Evolutionary conservation across 30 jellyfish, hydroid and myxozoan genomes (phyloP).

Genomic region (Pseudorhiza aurosa): DNA sequence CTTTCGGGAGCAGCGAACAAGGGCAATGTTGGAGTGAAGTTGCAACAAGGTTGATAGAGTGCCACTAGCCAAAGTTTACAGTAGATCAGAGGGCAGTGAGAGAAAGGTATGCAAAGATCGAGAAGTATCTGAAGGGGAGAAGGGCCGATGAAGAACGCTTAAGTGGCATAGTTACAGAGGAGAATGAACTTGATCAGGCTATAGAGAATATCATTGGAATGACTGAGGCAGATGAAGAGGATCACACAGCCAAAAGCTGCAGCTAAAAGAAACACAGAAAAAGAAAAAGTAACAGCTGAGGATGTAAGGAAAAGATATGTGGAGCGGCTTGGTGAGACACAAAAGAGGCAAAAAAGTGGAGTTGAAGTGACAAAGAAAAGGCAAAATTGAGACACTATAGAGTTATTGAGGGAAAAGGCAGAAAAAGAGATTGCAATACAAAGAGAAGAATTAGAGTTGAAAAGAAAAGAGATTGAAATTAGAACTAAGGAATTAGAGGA

Average conservation of each 20-base stretch:
- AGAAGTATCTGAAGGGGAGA: not conserved
- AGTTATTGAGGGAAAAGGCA: constrained; percentile 10
- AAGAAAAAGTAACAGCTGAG: constrained; percentile 17
- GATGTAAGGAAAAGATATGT: constrained; percentile 19
- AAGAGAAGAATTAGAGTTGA: constrained; percentile 4
- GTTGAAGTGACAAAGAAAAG: not conserved
- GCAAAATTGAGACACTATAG: not conserved
- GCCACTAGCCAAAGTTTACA: not conserved
- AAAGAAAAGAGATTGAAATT: no score
- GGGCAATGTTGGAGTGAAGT: constrained; percentile 23
- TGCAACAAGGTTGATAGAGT: not conserved
- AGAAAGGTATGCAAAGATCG: not conserved
- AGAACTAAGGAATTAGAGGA: no score
- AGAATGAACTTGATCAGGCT: not conserved
- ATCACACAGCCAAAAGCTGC: not conserved
- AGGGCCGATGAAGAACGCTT: not conserved
- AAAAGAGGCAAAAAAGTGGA: no score
- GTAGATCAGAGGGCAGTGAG: constrained; percentile 28
- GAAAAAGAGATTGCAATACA: not conserved
- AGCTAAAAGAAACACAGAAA: not conserved
- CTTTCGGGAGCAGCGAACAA: constrained; percentile 20
- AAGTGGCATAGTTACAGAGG: not conserved
- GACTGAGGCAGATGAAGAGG: constrained; percentile 8
- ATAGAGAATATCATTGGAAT: not conserved
- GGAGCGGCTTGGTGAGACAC: constrained; percentile 10